Evolutionary conservation across 2,888 invertebrate genomes (phyloP).

Genomic region (Phyto melanocephala): DNA sequence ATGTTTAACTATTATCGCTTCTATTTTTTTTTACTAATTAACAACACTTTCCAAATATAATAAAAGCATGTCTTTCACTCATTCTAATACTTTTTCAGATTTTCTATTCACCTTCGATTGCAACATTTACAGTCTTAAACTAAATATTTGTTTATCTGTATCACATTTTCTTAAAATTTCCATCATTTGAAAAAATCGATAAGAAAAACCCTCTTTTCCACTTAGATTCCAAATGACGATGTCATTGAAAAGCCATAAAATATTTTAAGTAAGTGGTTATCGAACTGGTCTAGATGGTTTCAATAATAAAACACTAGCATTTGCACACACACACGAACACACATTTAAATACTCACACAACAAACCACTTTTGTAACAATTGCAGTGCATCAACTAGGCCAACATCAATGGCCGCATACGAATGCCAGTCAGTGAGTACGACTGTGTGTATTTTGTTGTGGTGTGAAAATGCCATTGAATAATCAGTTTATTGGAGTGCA

Average conservation of each 20-base stretch:
- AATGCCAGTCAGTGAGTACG: not conserved
- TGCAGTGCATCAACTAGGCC: not conserved
- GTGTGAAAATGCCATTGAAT: conserved; percentile 55
- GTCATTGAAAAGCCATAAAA: conserved; percentile 9
- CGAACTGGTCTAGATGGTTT: conserved; percentile 13
- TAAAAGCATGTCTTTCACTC: no score
- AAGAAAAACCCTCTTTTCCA: not conserved
- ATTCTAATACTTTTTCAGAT: no score
- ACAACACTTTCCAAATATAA: no score
- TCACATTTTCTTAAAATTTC: not conserved
- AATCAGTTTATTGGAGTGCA: conserved; percentile 41
- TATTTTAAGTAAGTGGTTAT: conserved; percentile 11
- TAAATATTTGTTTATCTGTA: not conserved
- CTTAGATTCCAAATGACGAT: not conserved
- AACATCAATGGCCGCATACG: not conserved
- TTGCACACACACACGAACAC: not conserved
- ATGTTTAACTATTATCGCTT: no score
- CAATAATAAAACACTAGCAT: conserved; percentile 7
- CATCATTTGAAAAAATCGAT: conserved; percentile 15
- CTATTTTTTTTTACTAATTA: no score
- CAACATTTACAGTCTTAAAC: no score
- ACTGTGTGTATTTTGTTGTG: conserved; percentile 14
- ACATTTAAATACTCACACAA: no score
- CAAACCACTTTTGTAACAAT: not conserved
- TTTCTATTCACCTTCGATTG: no score